Conservation (phyloP, 1,140 invertebrate species). For the Vanessa atalanta region DNA sequence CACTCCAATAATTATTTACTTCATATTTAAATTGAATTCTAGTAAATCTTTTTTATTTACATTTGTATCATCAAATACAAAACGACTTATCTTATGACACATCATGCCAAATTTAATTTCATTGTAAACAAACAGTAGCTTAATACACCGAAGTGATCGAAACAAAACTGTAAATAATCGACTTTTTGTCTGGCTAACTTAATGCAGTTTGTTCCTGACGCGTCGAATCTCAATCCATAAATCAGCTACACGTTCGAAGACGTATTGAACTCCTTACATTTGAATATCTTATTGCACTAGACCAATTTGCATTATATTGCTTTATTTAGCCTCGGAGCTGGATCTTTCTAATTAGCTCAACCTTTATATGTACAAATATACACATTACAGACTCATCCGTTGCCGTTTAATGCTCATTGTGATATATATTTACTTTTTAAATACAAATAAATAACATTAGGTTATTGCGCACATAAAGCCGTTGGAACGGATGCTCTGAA, state of each 20-base stretch:
- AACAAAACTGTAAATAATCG: too few relatives aligned
- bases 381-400: background rate
- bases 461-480: constrained; percentile 21
- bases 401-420: background rate
- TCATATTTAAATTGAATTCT: too few relatives aligned
- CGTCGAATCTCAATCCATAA: background rate
- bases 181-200: too few relatives aligned
- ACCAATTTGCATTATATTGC: constrained; percentile 3
- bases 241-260: background rate
- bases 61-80: too few relatives aligned
- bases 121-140: too few relatives aligned
- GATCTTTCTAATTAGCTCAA: background rate
- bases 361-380: constrained; percentile 1
- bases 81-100: too few relatives aligned
- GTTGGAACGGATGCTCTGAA: constrained; percentile 24
- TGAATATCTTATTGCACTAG: background rate
- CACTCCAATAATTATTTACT: too few relatives aligned
- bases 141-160: too few relatives aligned
- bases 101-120: too few relatives aligned
- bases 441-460: constrained; percentile 18
- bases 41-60: too few relatives aligned
- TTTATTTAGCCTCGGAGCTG: background rate
- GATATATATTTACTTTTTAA: constrained; percentile 16
- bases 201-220: too few relatives aligned
- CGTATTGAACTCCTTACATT: background rate